Conservation (phyloP, 2,888 invertebrate species). For the Seira ritae region DNA sequence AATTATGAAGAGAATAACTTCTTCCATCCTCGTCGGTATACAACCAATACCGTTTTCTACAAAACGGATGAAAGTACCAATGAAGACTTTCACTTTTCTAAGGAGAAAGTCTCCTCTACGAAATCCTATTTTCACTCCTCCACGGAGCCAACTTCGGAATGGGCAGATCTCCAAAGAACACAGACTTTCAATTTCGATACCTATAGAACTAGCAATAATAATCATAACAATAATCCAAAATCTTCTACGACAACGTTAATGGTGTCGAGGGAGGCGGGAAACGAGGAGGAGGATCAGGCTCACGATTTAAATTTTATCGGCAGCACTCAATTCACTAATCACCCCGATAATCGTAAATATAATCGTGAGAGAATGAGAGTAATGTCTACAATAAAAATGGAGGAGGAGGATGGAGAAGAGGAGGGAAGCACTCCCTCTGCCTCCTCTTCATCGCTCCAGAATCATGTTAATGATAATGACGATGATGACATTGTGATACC, state of each 20-base stretch:
- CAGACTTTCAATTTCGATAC: neutral
- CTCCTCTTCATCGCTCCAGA: constrained; percentile 44
- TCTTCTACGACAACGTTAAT: neutral
- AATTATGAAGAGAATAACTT: constrained; percentile 39
- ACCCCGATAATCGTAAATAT: constrained; percentile 47
- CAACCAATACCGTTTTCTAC: constrained; percentile 27
- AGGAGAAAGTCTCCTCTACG: neutral
- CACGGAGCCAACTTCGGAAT: constrained; percentile 33
- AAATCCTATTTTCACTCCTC: neutral
- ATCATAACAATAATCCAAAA: constrained; percentile 6
- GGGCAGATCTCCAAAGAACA: constrained; percentile 36
- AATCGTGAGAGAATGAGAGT: neutral
- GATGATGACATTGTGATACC: constrained; percentile 62
- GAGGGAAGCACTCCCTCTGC: constrained; percentile 25
- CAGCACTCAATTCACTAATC: constrained; percentile 48
- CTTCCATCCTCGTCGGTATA: constrained; percentile 46
- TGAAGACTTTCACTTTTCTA: constrained; percentile 20
- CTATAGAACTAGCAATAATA: constrained; percentile 26
- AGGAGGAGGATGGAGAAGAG: neutral
- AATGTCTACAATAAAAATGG: neutral
- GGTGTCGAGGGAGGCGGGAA: neutral
- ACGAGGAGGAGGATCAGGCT: neutral
- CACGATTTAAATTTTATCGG: constrained; percentile 48
- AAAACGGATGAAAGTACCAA: constrained; percentile 10
- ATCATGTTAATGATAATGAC: constrained; percentile 55